Evolutionary conservation across 1,140 invertebrate genomes (phyloP).

Genomic region (Agrypnia vestita): DNA sequence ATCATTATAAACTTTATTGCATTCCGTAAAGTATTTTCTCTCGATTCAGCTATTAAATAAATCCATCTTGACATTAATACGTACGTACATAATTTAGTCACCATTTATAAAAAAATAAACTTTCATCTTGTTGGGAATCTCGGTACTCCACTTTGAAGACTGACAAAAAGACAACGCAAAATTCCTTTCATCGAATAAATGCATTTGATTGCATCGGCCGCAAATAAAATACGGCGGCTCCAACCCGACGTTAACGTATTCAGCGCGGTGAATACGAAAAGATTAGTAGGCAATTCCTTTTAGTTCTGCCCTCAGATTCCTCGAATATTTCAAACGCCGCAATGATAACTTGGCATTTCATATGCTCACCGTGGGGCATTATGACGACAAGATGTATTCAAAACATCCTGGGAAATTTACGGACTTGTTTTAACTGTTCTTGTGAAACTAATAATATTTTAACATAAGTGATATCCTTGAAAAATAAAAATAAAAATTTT

Average conservation of each 20-base stretch:
- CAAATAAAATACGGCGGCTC: slow-evolving; percentile 12
- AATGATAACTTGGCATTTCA: slow-evolving; percentile 18
- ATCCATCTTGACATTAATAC: no score
- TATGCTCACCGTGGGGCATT: neutral
- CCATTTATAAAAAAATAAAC: neutral
- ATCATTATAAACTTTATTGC: no score
- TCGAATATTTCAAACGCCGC: slow-evolving; percentile 17
- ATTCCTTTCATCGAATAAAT: slow-evolving; percentile 7
- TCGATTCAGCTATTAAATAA: no score
- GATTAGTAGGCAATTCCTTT: slow-evolving; percentile 19
- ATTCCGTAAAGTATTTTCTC: slow-evolving; percentile 1
- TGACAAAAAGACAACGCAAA: slow-evolving; percentile 15
- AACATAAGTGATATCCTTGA: no score
- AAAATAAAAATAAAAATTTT: no score
- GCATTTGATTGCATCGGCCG: slow-evolving; percentile 31
- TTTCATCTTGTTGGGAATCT: neutral
- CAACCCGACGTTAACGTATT: neutral
- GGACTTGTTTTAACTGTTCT: no score
- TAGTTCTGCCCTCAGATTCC: slow-evolving; percentile 8
- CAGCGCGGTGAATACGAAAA: slow-evolving; percentile 19
- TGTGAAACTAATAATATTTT: no score
- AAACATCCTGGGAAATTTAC: no score
- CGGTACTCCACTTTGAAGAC: neutral
- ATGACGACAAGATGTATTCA: no score
- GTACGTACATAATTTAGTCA: neutral